These are phyloP conservation scores for Hirudinaria manillensis DNA, from an alignment of 2,888 invertebrate species.

Conservation along the genomic window DNA sequence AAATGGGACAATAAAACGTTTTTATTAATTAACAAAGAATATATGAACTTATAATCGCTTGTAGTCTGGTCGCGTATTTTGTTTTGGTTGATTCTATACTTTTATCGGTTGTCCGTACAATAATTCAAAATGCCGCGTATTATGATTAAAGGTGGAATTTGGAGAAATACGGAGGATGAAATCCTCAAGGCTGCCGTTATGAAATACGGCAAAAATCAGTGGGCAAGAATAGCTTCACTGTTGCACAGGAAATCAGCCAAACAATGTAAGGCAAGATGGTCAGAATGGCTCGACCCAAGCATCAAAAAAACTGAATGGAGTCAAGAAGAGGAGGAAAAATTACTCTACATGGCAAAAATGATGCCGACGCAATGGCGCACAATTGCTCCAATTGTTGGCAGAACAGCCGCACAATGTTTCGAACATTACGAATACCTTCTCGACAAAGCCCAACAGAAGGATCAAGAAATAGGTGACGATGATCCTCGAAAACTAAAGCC, in stretches of 20 bases:
- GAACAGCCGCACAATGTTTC: slow-evolving; percentile 95
- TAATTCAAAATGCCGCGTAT: slow-evolving; percentile 79
- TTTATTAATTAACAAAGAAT: too few relatives aligned
- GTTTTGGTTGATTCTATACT: too few relatives aligned
- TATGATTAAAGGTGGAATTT: slow-evolving; percentile 99
- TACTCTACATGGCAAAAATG: slow-evolving; percentile 90
- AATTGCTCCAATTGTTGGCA: slow-evolving; percentile 95
- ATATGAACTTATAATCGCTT: too few relatives aligned
- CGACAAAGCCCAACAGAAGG: slow-evolving; percentile 60
- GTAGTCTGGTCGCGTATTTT: too few relatives aligned
- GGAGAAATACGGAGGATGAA: slow-evolving; percentile 99
- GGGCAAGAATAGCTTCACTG: slow-evolving; percentile 96
- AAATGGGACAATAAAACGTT: too few relatives aligned
- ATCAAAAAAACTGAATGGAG: slow-evolving; percentile 99
- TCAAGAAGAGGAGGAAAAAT: slow-evolving; percentile 94
- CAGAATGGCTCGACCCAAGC: slow-evolving; percentile 98
- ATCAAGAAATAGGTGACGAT: slow-evolving; percentile 57
- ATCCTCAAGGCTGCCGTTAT: slow-evolving; percentile 99
- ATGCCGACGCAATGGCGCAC: slow-evolving; percentile 99
- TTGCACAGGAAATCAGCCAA: slow-evolving; percentile 97
- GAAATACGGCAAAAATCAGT: slow-evolving; percentile 99
- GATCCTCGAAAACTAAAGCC: slow-evolving; percentile 95
- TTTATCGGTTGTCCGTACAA: too few relatives aligned
- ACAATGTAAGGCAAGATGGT: slow-evolving; percentile 98
- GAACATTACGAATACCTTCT: slow-evolving; percentile 92